phyloP scores from a whole-genome alignment of 2,797 vertebrate species.

The Spinus pinus region DNA sequence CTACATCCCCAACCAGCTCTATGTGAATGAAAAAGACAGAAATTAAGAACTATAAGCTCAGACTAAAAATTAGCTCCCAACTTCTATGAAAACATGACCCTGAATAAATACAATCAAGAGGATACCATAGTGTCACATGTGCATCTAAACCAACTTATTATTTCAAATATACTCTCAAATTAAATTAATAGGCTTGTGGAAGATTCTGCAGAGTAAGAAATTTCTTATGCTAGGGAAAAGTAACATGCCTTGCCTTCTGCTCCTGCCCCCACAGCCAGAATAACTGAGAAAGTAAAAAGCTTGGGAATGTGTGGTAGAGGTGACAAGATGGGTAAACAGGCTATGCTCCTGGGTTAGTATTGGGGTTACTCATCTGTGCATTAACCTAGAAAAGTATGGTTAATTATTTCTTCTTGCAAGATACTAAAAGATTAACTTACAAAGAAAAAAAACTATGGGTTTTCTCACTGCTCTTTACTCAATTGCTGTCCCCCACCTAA shows the following conservation, averaged over 20 bases:
- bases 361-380: slow-evolving; percentile 3
- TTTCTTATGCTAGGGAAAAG: slow-evolving; percentile 12
- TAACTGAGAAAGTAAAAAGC: slow-evolving; percentile 42
- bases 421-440: not conserved
- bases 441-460: not conserved
- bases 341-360: slow-evolving; percentile 22
- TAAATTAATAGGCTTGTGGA: slow-evolving; percentile 14
- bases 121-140: not conserved
- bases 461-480: not conserved
- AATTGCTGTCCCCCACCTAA: not conserved
- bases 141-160: not conserved
- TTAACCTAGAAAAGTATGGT: not conserved
- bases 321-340: slow-evolving; percentile 52
- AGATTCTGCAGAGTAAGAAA: slow-evolving; percentile 38
- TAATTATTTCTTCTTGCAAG: slow-evolving; percentile 17
- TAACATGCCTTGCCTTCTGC: slow-evolving; percentile 50
- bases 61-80: not conserved
- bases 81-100: not conserved
- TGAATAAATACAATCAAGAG: not conserved
- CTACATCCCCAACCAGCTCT: not conserved
- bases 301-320: not conserved
- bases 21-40: not conserved
- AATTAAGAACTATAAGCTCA: not conserved
- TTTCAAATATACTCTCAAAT: not conserved
- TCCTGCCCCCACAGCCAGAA: slow-evolving; percentile 57